Evolutionary conservation across 2,888 invertebrate species (phyloP).

Genomic region (Eupithecia abbreviata): DNA sequence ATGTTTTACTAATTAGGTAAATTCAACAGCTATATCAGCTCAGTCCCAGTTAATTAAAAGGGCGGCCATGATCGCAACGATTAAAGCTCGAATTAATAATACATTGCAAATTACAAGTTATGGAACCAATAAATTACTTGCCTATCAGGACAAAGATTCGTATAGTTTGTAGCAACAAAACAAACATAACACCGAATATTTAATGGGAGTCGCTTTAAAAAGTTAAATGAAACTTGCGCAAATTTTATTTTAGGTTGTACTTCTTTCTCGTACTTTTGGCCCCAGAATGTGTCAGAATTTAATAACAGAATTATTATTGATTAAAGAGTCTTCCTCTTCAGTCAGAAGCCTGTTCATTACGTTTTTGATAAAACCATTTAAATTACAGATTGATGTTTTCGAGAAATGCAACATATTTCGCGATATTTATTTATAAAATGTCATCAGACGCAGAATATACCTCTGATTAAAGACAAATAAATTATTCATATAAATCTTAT

Average conservation of each 20-base stretch:
- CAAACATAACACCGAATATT: constrained; percentile 26
- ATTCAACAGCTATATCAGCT: constrained; percentile 29
- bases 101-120: neutral
- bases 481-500: constrained; percentile 58
- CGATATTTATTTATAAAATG: constrained; percentile 1
- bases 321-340: neutral
- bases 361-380: neutral
- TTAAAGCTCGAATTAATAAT: constrained; percentile 6
- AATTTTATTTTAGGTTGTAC: constrained; percentile 73
- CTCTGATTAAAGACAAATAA: constrained; percentile 53
- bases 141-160: neutral
- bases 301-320: constrained; percentile 11
- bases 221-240: constrained; percentile 74
- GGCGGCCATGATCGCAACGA: neutral
- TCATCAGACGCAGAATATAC: constrained; percentile 49
- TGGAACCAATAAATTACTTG: neutral
- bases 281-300: constrained; percentile 69
- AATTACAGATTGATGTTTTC: neutral
- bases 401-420: neutral
- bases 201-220: constrained; percentile 53
- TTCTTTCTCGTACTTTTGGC: constrained; percentile 78
- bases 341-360: neutral
- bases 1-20: constrained; percentile 35
- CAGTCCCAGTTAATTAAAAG: constrained; percentile 19
- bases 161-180: constrained; percentile 16